Percentiles rank a stretch among this genome's conserved stretches.
Conservation (phyloP, 2,113 vertebrate species). For the Rhabdornis inornatus region DNA sequence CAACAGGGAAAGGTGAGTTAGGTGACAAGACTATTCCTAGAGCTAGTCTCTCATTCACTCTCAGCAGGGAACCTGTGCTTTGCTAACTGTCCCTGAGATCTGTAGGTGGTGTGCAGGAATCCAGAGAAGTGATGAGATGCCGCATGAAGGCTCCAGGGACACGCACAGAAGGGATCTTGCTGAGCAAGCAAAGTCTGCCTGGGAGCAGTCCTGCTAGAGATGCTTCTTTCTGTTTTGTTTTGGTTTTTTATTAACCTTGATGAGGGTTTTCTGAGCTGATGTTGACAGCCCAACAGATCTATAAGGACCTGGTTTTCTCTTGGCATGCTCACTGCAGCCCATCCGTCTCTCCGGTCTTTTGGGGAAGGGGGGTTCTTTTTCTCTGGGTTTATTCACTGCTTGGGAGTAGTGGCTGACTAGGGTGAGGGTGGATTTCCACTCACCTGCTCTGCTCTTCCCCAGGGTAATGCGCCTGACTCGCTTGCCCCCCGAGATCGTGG, state of each 20-base stretch:
- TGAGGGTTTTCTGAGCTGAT: not conserved
- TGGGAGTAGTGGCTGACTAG: not conserved
- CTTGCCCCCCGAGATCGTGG: slow-evolving; percentile 85
- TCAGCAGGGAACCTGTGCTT: slow-evolving; percentile 37
- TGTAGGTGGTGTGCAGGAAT: slow-evolving; percentile 45
- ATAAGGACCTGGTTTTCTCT: not conserved
- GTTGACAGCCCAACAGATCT: not conserved
- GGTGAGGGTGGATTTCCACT: not conserved
- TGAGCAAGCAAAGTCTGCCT: slow-evolving; percentile 16
- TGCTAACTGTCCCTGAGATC: slow-evolving; percentile 35
- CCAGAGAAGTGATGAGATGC: slow-evolving; percentile 26
- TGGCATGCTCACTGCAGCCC: slow-evolving; percentile 6
- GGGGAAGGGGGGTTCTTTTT: slow-evolving; percentile 41
- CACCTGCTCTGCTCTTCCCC: not conserved
- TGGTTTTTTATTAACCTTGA: not conserved
- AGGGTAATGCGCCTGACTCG: slow-evolving; percentile 90
- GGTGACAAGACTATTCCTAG: slow-evolving; percentile 50
- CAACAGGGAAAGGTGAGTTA: slow-evolving; percentile 61
- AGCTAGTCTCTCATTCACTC: slow-evolving; percentile 33
- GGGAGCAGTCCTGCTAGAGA: slow-evolving; percentile 19
- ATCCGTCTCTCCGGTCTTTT: not conserved
- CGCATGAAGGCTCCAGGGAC: slow-evolving; percentile 33
- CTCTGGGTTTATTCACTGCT: not conserved
- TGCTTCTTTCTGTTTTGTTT: not conserved
- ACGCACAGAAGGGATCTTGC: slow-evolving; percentile 9